Conservation (phyloP, 2,888 invertebrate species). For the Pterobdella sp. region DNA sequence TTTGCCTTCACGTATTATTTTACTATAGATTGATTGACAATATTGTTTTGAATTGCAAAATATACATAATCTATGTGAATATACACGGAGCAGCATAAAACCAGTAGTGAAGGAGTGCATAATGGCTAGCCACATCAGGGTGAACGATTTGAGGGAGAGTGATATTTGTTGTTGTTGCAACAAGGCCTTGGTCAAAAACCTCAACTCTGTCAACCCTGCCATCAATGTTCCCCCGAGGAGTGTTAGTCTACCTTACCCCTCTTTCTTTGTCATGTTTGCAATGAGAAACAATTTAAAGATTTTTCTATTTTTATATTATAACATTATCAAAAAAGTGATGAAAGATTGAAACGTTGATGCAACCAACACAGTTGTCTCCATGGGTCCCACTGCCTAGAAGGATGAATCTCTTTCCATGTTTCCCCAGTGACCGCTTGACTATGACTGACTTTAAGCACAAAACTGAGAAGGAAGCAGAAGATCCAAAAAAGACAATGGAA, state of each 20-base stretch:
- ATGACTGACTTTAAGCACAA: neutral
- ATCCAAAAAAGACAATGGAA: neutral
- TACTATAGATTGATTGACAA: too few relatives aligned
- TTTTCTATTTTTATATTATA: neutral
- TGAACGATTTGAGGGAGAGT: slow-evolving; percentile 11
- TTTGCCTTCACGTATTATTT: too few relatives aligned
- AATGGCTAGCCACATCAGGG: slow-evolving; percentile 17
- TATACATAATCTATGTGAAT: too few relatives aligned
- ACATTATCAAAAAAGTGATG: neutral
- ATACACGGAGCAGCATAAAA: slow-evolving; percentile 14
- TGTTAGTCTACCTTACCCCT: too few relatives aligned
- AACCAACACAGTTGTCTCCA: slow-evolving; percentile 4
- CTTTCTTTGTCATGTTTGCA: too few relatives aligned
- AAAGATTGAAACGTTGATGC: too few relatives aligned
- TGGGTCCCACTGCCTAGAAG: slow-evolving; percentile 2
- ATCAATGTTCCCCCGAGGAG: slow-evolving; percentile 7
- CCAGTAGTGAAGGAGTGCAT: neutral
- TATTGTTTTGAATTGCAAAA: too few relatives aligned
- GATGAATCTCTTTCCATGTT: neutral
- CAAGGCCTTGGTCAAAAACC: neutral
- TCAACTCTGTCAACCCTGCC: slow-evolving; percentile 18
- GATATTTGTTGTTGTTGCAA: slow-evolving; percentile 14
- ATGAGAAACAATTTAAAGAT: too few relatives aligned
- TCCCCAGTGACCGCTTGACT: neutral
- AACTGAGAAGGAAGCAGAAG: neutral